These are phyloP conservation scores for Epiperipatus broadwayi DNA, from an alignment of 2,888 invertebrate genomes.

Conservation along the genomic window DNA sequence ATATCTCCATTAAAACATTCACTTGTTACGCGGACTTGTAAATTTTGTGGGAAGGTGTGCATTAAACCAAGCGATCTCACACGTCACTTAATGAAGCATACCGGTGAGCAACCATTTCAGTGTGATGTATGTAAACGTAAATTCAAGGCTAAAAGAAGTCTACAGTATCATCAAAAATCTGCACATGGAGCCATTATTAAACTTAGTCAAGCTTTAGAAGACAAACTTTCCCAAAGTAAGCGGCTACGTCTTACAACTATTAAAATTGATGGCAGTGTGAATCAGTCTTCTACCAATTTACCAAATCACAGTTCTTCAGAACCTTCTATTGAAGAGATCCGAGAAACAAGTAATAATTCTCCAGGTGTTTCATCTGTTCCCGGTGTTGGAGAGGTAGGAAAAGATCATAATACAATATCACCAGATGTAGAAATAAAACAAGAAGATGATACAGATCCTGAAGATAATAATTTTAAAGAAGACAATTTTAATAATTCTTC, in stretches of 20 bases:
- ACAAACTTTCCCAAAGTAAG: constrained; percentile 16
- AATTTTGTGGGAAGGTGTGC: constrained; percentile 24
- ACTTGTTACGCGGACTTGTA: constrained; percentile 20
- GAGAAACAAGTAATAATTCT: no score
- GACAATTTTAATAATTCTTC: constrained; percentile 1
- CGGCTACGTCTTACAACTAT: no score
- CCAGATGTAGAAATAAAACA: constrained; percentile 17
- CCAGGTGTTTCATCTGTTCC: no score
- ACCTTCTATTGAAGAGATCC: no score
- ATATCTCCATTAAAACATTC: constrained; percentile 9
- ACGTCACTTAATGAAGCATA: constrained; percentile 24
- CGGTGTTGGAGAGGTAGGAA: no score
- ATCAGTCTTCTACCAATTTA: no score
- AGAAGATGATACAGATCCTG: constrained; percentile 9
- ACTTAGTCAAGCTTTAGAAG: constrained; percentile 24
- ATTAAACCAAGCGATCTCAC: constrained; percentile 24
- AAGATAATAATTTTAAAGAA: no score
- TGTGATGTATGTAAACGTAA: constrained; percentile 22
- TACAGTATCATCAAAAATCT: constrained; percentile 24
- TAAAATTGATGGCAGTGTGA: no score
- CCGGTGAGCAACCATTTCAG: constrained; percentile 24
- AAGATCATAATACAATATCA: constrained; percentile 18
- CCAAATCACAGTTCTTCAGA: no score
- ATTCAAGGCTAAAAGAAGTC: constrained; percentile 25
- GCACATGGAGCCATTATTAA: constrained; percentile 24